phyloP scores from a whole-genome alignment of 2,888 invertebrate species.

The Zelleria hepariella region DNA sequence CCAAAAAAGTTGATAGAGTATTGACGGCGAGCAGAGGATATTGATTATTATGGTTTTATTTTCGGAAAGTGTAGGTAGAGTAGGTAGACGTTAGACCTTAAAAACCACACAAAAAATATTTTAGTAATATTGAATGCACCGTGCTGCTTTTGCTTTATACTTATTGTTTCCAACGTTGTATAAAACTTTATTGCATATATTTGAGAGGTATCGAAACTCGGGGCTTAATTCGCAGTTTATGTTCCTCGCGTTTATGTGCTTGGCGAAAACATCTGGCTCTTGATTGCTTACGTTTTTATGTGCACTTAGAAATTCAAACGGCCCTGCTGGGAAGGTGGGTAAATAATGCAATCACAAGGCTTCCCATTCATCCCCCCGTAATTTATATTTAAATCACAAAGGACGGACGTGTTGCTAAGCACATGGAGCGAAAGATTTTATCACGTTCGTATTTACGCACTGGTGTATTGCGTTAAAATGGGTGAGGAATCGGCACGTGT shows the following conservation, averaged over 20 bases:
- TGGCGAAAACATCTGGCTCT: conserved; percentile 59
- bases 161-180: conserved; percentile 31
- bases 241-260: conserved; percentile 56
- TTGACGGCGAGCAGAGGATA: no score
- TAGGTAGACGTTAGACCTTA: not conserved
- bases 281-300: conserved; percentile 66
- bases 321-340: conserved; percentile 31
- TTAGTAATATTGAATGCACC: not conserved
- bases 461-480: not conserved
- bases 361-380: conserved; percentile 35
- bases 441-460: not conserved
- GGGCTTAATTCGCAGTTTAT: conserved; percentile 63
- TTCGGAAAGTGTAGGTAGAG: not conserved
- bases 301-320: conserved; percentile 47
- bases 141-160: conserved; percentile 19
- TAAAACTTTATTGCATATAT: conserved; percentile 50
- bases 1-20: no score
- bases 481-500: not conserved
- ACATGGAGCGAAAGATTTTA: not conserved
- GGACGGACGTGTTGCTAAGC: conserved; percentile 8
- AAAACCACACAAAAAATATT: not conserved
- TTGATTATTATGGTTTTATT: not conserved
- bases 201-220: conserved; percentile 58
- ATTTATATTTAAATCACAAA: conserved; percentile 30
- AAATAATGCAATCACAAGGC: conserved; percentile 39